Evolutionary conservation across 2,888 invertebrate species (phyloP).

Genomic region (Nomada fabriciana): DNA sequence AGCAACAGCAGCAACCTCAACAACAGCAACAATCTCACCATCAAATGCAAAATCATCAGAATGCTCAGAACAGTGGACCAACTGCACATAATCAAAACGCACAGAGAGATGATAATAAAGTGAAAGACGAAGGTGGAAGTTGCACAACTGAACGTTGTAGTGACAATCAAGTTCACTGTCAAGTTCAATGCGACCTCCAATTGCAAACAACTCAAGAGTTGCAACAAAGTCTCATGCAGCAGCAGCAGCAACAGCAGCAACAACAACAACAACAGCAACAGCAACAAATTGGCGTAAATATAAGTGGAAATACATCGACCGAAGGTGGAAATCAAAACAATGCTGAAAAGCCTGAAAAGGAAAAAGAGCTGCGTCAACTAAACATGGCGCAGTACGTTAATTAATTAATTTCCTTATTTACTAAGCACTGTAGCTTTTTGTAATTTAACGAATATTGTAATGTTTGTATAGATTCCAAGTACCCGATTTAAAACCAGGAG

Average conservation of each 20-base stretch:
- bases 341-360: conserved; percentile 79
- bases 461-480: conserved; percentile 82
- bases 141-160: conserved; percentile 82
- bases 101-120: conserved; percentile 84
- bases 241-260: conserved; percentile 72
- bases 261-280: conserved; percentile 74
- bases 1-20: conserved; percentile 76
- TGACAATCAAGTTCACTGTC: conserved; percentile 83
- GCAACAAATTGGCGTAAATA: conserved; percentile 79
- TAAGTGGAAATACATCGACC: conserved; percentile 74
- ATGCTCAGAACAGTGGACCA: conserved; percentile 84
- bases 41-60: conserved; percentile 83
- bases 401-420: neutral
- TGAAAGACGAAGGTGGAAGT: conserved; percentile 82
- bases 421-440: conserved; percentile 1
- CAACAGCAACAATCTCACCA: conserved; percentile 81
- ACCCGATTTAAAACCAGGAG: conserved; percentile 83
- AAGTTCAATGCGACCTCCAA: conserved; percentile 84
- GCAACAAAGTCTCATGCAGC: conserved; percentile 82
- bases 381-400: conserved; percentile 82
- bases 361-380: conserved; percentile 81
- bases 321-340: conserved; percentile 77
- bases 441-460: conserved; percentile 5
- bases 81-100: conserved; percentile 76
- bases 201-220: conserved; percentile 83